Evolutionary conservation across 1,140 invertebrate genomes (phyloP), one percentile per base, ranked within the genome.

Genomic region (Microplitis mediator): DNA sequence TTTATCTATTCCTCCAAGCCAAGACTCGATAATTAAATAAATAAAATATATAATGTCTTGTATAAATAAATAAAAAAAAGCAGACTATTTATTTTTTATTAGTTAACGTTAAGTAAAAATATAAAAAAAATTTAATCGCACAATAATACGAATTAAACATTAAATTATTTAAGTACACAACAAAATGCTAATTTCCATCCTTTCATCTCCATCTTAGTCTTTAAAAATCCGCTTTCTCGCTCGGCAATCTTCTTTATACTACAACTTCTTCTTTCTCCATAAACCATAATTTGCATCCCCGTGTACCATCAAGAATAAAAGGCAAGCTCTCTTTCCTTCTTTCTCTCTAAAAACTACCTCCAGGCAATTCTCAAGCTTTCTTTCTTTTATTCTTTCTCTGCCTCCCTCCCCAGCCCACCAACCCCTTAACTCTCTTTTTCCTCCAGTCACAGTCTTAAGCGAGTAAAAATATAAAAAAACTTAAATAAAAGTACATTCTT

Each of bases 271-370:
- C 50, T 64, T 65, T 64, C 62, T 64, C 69, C 61, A 71, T 71
- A 71, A 71, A 71, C 61, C 69, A 71, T 71, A 65, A 71, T 71
- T 71, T 71, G 69, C 69, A 71, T 71, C 56, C 39, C 66, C 61
- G 52, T 72, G 71, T 75, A 72, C 66, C 75, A 77, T 73, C 73
- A 78, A 76, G 74, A 52, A 64, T 36, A 65, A 63, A 65, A 64
- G 50, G 62, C 74, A 80, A 74, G 73, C 63, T 67, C 73, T 74
- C 54, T 14, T 31, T 39, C 31, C 50, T 8, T 64, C 69, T 58
- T 71, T 74, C 51, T 14, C 11, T 39, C 31, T 64, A 35, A 45
- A 72, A 63, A 63, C 61, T 54, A 63, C 58, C 69, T 60, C 68
- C 65, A 65, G 69, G 72, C 69, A 72, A 75, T 52, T 75, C 66